Percentiles rank a stretch among this genome's conserved stretches.
Evolutionary conservation across 2,888 invertebrate species (phyloP).

Genomic region (Drosophila rubida): DNA sequence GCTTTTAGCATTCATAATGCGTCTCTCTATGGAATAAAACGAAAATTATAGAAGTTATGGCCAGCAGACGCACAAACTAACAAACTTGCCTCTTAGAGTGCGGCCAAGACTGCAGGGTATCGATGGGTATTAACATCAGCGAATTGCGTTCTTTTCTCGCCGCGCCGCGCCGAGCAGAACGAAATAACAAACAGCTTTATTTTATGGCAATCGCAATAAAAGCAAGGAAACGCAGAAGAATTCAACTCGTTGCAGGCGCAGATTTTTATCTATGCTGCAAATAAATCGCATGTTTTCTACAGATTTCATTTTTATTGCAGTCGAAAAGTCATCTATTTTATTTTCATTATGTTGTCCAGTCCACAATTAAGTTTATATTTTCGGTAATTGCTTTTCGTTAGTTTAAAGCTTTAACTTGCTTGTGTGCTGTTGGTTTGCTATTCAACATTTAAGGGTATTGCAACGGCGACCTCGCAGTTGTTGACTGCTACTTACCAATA

Average conservation of each 20-base stretch:
- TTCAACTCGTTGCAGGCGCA: neutral
- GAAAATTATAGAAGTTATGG: constrained; percentile 1
- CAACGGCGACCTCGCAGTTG: neutral
- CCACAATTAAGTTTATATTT: neutral
- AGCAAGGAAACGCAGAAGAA: neutral
- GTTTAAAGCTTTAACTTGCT: no score
- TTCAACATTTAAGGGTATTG: neutral
- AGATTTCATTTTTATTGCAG: neutral
- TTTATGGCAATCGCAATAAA: neutral
- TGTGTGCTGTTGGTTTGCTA: no score
- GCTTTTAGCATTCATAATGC: constrained; percentile 10
- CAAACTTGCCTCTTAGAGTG: neutral
- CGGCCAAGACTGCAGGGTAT: neutral
- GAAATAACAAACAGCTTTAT: neutral
- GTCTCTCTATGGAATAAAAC: neutral
- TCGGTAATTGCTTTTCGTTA: no score
- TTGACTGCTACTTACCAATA: neutral
- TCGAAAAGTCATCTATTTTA: neutral
- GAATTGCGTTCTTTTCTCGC: neutral
- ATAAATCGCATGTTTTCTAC: neutral
- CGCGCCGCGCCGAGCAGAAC: neutral
- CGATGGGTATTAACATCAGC: neutral
- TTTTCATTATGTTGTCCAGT: neutral
- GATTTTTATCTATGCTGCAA: neutral
- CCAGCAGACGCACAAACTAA: neutral